Evolutionary conservation across 2,888 invertebrate species (phyloP).

Genomic region (Philereme vetulata): DNA sequence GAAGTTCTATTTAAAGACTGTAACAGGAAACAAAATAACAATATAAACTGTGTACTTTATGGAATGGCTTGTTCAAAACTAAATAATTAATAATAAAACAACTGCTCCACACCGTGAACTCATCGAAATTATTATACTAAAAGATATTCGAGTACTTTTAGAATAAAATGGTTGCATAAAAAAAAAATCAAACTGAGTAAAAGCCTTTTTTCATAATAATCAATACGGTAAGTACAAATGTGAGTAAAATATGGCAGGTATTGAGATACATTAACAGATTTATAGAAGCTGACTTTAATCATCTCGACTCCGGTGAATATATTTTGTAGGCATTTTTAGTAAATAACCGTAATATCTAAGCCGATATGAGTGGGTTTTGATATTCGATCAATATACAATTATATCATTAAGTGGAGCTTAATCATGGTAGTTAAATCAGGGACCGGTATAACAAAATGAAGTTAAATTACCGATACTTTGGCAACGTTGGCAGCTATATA

Average conservation of each 20-base stretch:
- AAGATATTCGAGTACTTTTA: too few relatives aligned
- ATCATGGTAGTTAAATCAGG: too few relatives aligned
- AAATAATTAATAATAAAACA: constrained; percentile 12
- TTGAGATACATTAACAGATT: background rate
- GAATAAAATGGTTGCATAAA: too few relatives aligned
- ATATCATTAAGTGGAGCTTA: constrained; percentile 39
- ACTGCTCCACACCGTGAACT: too few relatives aligned
- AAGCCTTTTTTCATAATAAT: too few relatives aligned
- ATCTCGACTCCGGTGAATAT: constrained; percentile 15
- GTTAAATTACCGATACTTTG: too few relatives aligned
- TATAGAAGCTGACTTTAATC: background rate
- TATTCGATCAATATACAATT: constrained; percentile 61
- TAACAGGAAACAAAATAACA: constrained; percentile 18
- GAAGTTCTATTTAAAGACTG: constrained; percentile 50
- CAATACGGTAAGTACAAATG: background rate
- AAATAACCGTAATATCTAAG: constrained; percentile 64
- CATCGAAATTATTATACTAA: too few relatives aligned
- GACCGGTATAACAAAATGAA: too few relatives aligned
- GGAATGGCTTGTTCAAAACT: constrained; percentile 31
- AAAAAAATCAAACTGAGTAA: too few relatives aligned
- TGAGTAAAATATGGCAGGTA: background rate
- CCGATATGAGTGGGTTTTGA: constrained; percentile 74
- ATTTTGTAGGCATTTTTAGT: constrained; percentile 29
- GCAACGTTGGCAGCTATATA: too few relatives aligned
- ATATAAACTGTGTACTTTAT: constrained; percentile 23